Evolutionary conservation across 2,797 vertebrate species (phyloP).

Genomic region (Enteromius radiatus): DNA sequence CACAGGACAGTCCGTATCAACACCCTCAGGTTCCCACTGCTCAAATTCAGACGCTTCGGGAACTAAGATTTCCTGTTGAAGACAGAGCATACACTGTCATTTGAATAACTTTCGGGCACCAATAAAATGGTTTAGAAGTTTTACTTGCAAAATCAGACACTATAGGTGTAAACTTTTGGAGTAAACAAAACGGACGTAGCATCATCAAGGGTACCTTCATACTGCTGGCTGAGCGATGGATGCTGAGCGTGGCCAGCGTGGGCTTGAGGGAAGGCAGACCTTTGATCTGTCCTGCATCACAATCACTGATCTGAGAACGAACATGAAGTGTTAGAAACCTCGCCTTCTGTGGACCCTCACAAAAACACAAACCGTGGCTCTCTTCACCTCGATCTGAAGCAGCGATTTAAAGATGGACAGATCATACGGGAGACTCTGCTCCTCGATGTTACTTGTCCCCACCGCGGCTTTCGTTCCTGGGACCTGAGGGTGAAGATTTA

Average conservation of each 20-base stretch:
- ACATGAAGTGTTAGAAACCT: background rate
- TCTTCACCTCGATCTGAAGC: conserved; percentile 90
- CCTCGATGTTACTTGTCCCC: conserved; percentile 94
- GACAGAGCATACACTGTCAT: background rate
- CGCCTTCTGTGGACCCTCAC: no score
- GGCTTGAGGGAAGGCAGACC: conserved; percentile 88
- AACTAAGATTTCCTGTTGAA: conserved; percentile 85
- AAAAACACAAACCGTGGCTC: background rate
- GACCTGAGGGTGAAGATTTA: conserved; percentile 76
- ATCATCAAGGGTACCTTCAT: conserved; percentile 84
- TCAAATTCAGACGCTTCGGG: conserved; percentile 93
- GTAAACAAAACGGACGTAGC: no score
- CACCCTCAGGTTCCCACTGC: conserved; percentile 92
- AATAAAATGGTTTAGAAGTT: background rate
- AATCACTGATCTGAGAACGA: conserved; percentile 87
- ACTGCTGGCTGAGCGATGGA: conserved; percentile 84
- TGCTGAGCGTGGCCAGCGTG: conserved; percentile 86
- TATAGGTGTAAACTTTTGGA: no score
- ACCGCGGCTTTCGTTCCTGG: conserved; percentile 85
- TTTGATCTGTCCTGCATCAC: conserved; percentile 84
- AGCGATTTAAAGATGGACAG: conserved; percentile 95
- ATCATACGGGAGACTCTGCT: conserved; percentile 88
- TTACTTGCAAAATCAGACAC: background rate
- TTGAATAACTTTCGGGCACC: no score
- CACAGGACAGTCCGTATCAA: conserved; percentile 80